Evolutionary conservation across 1,140 invertebrate species (phyloP).

Genomic region (Cydia fagiglandana): DNA sequence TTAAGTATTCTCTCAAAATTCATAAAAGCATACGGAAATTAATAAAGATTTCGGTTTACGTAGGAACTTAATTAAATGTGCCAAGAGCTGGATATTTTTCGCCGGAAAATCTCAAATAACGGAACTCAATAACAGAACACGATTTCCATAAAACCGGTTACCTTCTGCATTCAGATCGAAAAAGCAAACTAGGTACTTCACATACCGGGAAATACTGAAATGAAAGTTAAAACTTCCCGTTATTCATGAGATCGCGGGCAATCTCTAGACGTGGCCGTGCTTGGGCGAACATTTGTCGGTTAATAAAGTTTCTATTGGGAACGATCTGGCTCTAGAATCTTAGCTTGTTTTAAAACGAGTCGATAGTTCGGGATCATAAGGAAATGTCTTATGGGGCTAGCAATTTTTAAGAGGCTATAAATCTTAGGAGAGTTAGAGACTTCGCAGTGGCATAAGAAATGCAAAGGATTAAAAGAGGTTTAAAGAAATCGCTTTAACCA

Average conservation of each 20-base stretch:
- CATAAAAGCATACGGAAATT: neutral
- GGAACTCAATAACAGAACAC: conserved; percentile 8
- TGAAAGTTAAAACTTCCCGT: conserved; percentile 17
- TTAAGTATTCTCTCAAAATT: neutral
- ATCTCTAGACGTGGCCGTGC: conserved; percentile 3
- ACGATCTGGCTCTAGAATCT: too few species aligned
- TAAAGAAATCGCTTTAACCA: too few species aligned
- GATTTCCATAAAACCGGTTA: conserved; percentile 28
- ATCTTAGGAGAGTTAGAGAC: neutral
- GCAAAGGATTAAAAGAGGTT: too few species aligned
- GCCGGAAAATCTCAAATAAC: neutral
- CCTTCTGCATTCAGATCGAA: conserved; percentile 15
- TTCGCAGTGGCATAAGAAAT: too few species aligned
- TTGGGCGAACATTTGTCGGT: conserved; percentile 12
- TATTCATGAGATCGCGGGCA: conserved; percentile 2
- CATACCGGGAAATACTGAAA: conserved; percentile 12
- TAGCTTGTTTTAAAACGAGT: neutral
- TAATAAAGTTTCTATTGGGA: conserved; percentile 8
- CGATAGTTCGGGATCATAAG: too few species aligned
- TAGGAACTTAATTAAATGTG: neutral
- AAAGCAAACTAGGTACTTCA: conserved; percentile 20
- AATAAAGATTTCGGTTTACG: neutral
- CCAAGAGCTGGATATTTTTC: neutral
- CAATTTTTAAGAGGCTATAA: neutral
- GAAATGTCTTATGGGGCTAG: neutral